Evolutionary conservation across 2,113 vertebrate genomes (phyloP).

Genomic region (Phylloscopus whistleri): DNA sequence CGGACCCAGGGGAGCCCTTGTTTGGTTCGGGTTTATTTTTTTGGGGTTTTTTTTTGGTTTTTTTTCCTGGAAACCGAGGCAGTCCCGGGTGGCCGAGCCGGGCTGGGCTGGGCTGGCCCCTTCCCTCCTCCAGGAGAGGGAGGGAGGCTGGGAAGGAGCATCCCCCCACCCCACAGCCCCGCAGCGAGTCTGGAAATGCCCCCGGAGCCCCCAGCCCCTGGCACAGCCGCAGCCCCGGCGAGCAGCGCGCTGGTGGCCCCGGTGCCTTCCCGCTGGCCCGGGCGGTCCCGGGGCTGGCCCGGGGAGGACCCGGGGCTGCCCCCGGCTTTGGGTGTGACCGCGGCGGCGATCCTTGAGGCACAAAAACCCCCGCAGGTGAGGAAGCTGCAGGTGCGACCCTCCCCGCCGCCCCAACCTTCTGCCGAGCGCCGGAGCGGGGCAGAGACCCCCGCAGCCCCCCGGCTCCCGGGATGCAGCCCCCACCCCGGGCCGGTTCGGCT

Average conservation of each 20-base stretch:
- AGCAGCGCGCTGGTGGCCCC: neutral
- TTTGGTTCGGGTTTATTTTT: neutral
- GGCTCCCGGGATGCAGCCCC: neutral
- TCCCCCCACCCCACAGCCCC: too few species aligned
- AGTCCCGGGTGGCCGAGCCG: neutral
- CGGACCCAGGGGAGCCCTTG: fast-evolving
- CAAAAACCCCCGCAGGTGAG: neutral
- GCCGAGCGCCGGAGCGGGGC: too few species aligned
- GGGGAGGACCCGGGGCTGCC: too few species aligned
- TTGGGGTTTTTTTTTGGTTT: neutral
- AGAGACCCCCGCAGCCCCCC: too few species aligned
- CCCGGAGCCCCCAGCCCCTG: neutral
- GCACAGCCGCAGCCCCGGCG: too few species aligned
- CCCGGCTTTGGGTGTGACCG: neutral
- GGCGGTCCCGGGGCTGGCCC: too few species aligned
- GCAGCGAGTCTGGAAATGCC: fast-evolving
- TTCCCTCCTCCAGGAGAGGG: neutral
- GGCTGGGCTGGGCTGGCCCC: neutral
- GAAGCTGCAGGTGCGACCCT: too few species aligned
- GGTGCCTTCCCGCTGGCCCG: neutral
- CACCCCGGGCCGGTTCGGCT: too few species aligned
- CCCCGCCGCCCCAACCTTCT: too few species aligned
- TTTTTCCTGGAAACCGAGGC: neutral
- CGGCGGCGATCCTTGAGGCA: too few species aligned
- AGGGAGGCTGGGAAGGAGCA: neutral